These are phyloP conservation scores for Pachydiplax longipennis DNA, from an alignment of 2,888 invertebrate species.

Conservation along the genomic window DNA sequence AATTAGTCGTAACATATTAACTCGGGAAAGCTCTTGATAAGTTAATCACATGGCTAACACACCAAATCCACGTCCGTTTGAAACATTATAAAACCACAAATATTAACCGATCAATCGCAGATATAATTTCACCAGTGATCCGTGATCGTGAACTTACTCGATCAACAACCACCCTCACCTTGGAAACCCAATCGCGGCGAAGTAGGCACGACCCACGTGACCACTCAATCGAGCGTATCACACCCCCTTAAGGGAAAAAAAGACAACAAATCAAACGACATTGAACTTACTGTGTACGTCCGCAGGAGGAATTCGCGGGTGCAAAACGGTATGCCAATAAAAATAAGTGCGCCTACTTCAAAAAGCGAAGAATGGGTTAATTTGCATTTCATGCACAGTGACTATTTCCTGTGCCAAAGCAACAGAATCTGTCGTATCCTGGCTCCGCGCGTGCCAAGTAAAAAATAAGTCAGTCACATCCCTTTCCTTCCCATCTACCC, in stretches of 20 bases:
- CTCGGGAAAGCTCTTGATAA: too few relatives aligned
- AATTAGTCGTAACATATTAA: too few relatives aligned
- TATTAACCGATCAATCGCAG: too few relatives aligned
- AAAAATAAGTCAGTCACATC: background rate
- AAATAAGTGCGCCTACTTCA: background rate
- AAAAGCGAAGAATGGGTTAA: background rate
- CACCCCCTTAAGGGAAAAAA: background rate
- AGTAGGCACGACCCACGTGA: too few relatives aligned
- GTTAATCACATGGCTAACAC: too few relatives aligned
- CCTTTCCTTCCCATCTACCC: background rate
- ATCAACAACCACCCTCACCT: too few relatives aligned
- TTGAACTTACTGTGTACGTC: background rate
- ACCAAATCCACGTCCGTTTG: too few relatives aligned
- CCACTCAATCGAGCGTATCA: background rate
- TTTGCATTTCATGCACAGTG: conserved; percentile 22
- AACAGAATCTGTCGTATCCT: conserved; percentile 16
- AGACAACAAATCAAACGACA: background rate
- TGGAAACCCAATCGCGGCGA: too few relatives aligned
- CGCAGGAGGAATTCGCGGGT: too few relatives aligned
- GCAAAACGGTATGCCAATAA: background rate
- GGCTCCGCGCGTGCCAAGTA: conserved; percentile 24
- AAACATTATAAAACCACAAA: too few relatives aligned
- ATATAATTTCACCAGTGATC: too few relatives aligned
- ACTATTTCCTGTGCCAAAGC: conserved; percentile 24
- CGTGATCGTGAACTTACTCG: too few relatives aligned